phyloP scores from a whole-genome alignment of 1,140 invertebrate species.

The Drosophila melanogaster region Release_6_plus_ISO1_MT NT_033779.5:15815501-15816000 shows the following conservation, averaged over 20 bases:
- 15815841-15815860: slow-evolving; percentile 81
- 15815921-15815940: slow-evolving; percentile 69
- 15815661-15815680: no score
- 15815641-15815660: neutral
- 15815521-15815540: slow-evolving; percentile 67
- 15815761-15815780: slow-evolving; percentile 67
- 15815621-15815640: slow-evolving; percentile 22
- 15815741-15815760: slow-evolving; percentile 72
- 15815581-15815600: slow-evolving; percentile 35
- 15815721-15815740: neutral
- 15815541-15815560: slow-evolving; percentile 65
- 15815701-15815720: no score
- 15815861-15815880: slow-evolving; percentile 54
- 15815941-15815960: slow-evolving; percentile 79
- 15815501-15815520: slow-evolving; percentile 13
- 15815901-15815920: slow-evolving; percentile 59
- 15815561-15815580: slow-evolving; percentile 29
- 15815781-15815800: slow-evolving; percentile 62
- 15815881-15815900: slow-evolving; percentile 66
- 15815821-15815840: slow-evolving; percentile 72
- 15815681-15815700: no score
- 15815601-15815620: slow-evolving; percentile 24
- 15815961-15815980: slow-evolving; percentile 78
- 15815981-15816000: slow-evolving; percentile 67
- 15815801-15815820: slow-evolving; percentile 68